A percentile compares a stretch with the other conserved stretches of the same genome.
Evolutionary conservation across 2,888 invertebrate species (phyloP).

Genomic region (Prosapia bicincta): DNA sequence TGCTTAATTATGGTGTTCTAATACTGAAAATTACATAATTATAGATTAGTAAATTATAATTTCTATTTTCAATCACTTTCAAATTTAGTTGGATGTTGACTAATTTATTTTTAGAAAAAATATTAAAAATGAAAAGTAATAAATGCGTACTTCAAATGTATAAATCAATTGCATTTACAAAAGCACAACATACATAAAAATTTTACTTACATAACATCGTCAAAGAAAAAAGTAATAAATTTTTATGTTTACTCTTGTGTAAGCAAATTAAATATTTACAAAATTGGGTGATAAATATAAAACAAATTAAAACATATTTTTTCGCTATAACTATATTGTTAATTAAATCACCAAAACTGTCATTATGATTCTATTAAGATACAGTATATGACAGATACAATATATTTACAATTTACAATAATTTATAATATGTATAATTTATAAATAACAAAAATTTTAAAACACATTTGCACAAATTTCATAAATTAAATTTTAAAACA

Average conservation of each 20-base stretch:
- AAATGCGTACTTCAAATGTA: neutral
- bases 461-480: neutral
- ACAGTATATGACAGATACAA: neutral
- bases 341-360: neutral
- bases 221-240: neutral
- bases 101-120: too few species aligned
- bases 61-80: too few species aligned
- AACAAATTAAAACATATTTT: neutral
- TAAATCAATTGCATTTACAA: neutral
- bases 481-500: too few species aligned
- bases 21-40: too few species aligned
- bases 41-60: too few species aligned
- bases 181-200: neutral
- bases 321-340: neutral
- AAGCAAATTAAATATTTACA: neutral
- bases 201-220: neutral
- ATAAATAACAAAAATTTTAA: neutral
- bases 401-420: too few species aligned
- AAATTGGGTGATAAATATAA: neutral
- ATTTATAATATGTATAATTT: neutral
- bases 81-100: too few species aligned
- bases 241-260: neutral
- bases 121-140: too few species aligned
- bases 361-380: neutral
- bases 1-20: too few species aligned